These are phyloP conservation scores for Trialeurodes vaporariorum DNA, from an alignment of 1,140 invertebrate genomes.

Conservation along the genomic window DNA sequence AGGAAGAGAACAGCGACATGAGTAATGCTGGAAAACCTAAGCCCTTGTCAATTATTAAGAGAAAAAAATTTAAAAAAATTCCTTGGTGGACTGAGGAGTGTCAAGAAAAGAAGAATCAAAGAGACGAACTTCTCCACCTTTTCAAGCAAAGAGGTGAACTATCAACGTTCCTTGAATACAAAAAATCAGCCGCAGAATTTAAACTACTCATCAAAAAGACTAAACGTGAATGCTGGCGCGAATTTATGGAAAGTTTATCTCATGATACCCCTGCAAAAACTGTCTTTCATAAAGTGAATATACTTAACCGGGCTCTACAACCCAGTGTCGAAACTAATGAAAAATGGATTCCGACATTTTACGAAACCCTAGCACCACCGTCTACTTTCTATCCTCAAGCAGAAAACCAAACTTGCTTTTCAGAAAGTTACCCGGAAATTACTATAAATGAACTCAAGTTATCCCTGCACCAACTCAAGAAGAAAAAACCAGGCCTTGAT, in stretches of 20 bases:
- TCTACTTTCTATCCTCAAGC: not conserved
- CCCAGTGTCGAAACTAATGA: not conserved
- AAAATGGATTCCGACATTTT: not conserved
- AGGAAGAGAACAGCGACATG: not conserved
- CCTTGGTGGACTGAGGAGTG: not conserved
- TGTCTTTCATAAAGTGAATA: not conserved
- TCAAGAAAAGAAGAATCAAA: not conserved
- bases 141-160: not conserved
- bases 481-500: no score
- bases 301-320: not conserved
- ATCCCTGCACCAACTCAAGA: not conserved
- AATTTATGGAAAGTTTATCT: not conserved
- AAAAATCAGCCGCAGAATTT: not conserved
- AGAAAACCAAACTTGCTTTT: not conserved
- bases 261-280: not conserved
- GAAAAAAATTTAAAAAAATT: not conserved
- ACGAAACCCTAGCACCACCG: not conserved
- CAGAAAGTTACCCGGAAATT: not conserved
- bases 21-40: not conserved
- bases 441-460: not conserved
- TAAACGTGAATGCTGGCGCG: not conserved
- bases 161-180: not conserved
- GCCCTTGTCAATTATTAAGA: not conserved
- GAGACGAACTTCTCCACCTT: not conserved
- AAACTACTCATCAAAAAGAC: not conserved